A percentile compares a stretch with the other conserved stretches of the same genome.
These are phyloP conservation scores for Cephalopachus bancanus DNA, from an alignment of 2,797 vertebrate genomes.

Conservation along the genomic window DNA sequence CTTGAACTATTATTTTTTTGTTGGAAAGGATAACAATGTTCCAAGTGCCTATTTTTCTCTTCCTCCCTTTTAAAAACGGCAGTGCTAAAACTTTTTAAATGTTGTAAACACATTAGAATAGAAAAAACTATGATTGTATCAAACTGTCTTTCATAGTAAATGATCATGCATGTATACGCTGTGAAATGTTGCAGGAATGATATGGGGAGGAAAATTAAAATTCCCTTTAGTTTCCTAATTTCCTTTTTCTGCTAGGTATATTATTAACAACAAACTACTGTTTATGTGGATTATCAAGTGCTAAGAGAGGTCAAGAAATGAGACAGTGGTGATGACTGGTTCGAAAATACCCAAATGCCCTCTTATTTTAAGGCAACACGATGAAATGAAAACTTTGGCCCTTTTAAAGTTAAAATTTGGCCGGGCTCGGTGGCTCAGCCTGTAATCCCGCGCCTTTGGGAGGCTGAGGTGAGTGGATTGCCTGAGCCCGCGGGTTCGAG, in stretches of 20 bases:
- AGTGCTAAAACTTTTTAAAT: neutral
- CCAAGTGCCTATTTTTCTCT: neutral
- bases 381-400: neutral
- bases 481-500: too few relatives aligned
- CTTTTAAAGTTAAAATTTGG: neutral
- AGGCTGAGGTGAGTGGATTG: too few relatives aligned
- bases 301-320: neutral
- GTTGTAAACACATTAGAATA: neutral
- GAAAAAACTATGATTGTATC: neutral
- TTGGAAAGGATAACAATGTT: conserved; percentile 40
- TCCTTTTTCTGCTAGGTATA: neutral
- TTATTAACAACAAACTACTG: neutral
- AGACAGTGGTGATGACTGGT: neutral
- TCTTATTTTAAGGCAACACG: neutral
- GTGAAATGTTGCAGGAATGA: neutral
- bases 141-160: neutral
- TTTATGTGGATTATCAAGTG: neutral
- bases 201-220: neutral
- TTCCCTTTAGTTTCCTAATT: neutral
- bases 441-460: too few relatives aligned
- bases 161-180: rapidly evolving
- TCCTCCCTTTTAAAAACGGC: conserved; percentile 21
- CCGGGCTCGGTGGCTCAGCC: too few relatives aligned
- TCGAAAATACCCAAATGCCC: neutral
- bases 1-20: conserved; percentile 34